Conservation (phyloP, 1,140 invertebrate genomes). For the Schlechtendalia chinensis region DNA sequence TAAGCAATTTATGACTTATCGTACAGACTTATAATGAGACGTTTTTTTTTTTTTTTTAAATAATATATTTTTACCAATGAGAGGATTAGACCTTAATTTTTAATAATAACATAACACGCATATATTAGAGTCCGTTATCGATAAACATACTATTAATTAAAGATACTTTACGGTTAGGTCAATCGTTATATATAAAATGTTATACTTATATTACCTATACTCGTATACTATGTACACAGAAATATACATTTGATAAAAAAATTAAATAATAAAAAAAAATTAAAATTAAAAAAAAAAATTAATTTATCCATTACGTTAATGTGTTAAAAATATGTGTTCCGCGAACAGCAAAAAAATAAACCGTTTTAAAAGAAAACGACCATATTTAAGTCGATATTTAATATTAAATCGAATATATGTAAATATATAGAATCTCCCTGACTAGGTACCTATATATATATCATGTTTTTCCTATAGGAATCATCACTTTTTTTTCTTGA, state of each 20-base stretch:
- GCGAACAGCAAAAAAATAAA: slow-evolving; percentile 24
- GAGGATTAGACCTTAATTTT: slow-evolving; percentile 46
- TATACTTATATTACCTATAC: slow-evolving; percentile 1
- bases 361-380: neutral
- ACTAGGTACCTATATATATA: neutral
- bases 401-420: neutral
- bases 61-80: slow-evolving; percentile 48
- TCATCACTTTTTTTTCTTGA: neutral
- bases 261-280: no score
- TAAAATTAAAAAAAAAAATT: no score
- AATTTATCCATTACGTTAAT: slow-evolving; percentile 32
- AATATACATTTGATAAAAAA: slow-evolving; percentile 9
- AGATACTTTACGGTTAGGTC: slow-evolving; percentile 24
- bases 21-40: slow-evolving; percentile 26
- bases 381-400: no score
- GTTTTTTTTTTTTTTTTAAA: slow-evolving; percentile 20
- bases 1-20: slow-evolving; percentile 43
- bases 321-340: slow-evolving; percentile 11
- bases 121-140: neutral
- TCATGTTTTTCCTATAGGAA: neutral
- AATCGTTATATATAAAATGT: neutral
- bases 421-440: slow-evolving; percentile 34
- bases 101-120: neutral
- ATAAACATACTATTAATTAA: neutral
- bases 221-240: slow-evolving; percentile 29